Conservation (phyloP, 2,888 invertebrate genomes). For the Scrobipalpa costella region DNA sequence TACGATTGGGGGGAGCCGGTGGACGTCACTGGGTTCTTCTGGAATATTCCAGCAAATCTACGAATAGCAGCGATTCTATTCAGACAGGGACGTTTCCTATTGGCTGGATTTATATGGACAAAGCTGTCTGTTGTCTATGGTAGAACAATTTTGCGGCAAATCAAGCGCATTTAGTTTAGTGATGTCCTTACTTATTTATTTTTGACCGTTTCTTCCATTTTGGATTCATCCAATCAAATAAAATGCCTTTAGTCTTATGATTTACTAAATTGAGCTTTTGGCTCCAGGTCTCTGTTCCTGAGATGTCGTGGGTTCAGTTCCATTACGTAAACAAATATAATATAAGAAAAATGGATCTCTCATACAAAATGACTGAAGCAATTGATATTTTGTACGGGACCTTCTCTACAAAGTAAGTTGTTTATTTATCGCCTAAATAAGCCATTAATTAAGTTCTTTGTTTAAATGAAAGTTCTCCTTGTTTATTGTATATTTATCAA, state of each 20-base stretch:
- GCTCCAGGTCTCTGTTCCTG: too few species aligned
- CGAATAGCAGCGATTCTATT: conserved; percentile 55
- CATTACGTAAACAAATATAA: too few species aligned
- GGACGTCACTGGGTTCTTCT: conserved; percentile 70
- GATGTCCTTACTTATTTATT: not conserved
- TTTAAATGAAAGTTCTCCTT: too few species aligned
- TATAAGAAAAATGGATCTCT: too few species aligned
- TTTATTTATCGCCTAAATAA: too few species aligned
- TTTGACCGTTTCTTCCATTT: not conserved
- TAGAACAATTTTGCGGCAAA: conserved; percentile 7
- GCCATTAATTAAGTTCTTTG: too few species aligned
- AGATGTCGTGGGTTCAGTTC: too few species aligned
- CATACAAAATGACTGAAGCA: too few species aligned
- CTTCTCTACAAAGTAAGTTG: too few species aligned
- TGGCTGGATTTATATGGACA: conserved; percentile 46
- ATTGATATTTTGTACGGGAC: too few species aligned
- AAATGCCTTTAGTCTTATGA: not conserved
- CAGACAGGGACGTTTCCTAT: conserved; percentile 46
- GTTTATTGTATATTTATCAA: too few species aligned
- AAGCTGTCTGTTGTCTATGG: conserved; percentile 12
- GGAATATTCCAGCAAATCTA: conserved; percentile 62
- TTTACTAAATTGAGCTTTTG: too few species aligned
- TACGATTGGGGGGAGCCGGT: conserved; percentile 50
- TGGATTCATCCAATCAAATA: not conserved
- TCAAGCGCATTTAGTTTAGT: not conserved